These are phyloP conservation scores for Melanotaenia trifasciata DNA, from an alignment of 2,797 vertebrate genomes.

Conservation along the genomic window DNA sequence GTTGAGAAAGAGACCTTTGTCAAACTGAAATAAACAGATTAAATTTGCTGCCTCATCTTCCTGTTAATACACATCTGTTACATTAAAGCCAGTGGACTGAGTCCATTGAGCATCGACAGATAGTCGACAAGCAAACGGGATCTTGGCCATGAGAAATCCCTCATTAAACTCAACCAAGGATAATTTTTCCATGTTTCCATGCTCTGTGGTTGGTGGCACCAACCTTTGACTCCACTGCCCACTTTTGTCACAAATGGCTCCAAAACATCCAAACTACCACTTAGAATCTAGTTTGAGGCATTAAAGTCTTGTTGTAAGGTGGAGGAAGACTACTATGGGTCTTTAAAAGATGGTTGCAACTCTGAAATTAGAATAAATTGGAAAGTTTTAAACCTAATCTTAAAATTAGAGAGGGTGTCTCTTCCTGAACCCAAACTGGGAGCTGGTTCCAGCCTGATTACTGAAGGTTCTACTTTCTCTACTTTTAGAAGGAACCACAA, in stretches of 20 bases:
- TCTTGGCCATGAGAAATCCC: neutral
- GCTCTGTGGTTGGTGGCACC: neutral
- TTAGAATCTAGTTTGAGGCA: slow-evolving; percentile 3
- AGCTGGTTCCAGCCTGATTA: too few species aligned
- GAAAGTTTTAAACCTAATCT: too few species aligned
- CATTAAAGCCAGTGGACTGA: neutral
- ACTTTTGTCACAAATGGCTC: slow-evolving; percentile 1
- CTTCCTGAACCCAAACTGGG: too few species aligned
- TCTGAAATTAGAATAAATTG: neutral
- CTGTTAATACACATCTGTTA: neutral
- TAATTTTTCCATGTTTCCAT: slow-evolving; percentile 13
- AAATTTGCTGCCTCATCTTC: neutral
- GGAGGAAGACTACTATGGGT: neutral
- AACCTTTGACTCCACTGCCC: neutral
- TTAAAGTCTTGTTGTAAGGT: slow-evolving; percentile 1
- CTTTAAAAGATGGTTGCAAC: neutral
- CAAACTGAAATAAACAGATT: neutral
- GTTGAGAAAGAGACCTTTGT: slow-evolving; percentile 5
- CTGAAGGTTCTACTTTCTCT: too few species aligned
- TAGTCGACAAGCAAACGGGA: neutral
- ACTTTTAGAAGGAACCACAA: too few species aligned
- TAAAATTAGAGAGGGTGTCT: too few species aligned
- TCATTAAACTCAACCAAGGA: neutral
- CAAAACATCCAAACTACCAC: neutral
- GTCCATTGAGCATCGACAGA: neutral